Base-by-base conservation (phyloP, 2,797 vertebrate species). In the Pachyuromys duprasi region DNA sequence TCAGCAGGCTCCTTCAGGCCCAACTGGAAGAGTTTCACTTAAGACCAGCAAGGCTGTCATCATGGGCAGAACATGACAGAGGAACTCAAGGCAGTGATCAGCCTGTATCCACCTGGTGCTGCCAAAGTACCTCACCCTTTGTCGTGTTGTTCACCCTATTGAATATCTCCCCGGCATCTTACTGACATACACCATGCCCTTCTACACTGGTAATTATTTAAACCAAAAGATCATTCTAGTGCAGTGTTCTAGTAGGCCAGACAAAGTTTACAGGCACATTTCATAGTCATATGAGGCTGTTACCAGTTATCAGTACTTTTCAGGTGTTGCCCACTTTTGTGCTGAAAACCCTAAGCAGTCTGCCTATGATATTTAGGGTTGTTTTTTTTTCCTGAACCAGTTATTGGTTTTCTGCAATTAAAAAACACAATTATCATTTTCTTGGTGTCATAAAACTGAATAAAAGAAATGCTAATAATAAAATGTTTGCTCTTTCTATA, bases 391-490 rank as follows among this genome's bases (percentile, higher is more conserved):
- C 76, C 33, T 69, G 33, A 72, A 28, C 89, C 74, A 92, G 75
- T 76, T 79, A 18, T 12, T 87, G 45, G 60, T 67, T 69, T 39
- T 91, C 11, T 89, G 45, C 65, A 76, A n/a, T 89, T 9, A 84
- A 57, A 49, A 76, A 33, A 13, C 49, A 76, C 67, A 92, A 24
- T 76, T 69, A 36, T 63, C 70, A 20, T 92, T 86, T 88, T 92
- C 49, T n/a, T 70, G 79, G 33, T 72, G n/a, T 72, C 90, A 17
- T 74, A 81, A 86, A 86, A 90, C 33, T 89, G 15, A 74, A 31
- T 91, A 97, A 82, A 92, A 94, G 91, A 97, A 95, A 93, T 90
- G 33, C 67, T 72, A 76, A 90, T 60, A 86, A 93, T 87, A 88
- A 90, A 86, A 28, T 55, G 12, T 87, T 89, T n/a, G 22, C 45